These are phyloP conservation scores for Spodoptera frugiperda DNA, from an alignment of 1,140 invertebrate species.

Conservation along the genomic window DNA sequence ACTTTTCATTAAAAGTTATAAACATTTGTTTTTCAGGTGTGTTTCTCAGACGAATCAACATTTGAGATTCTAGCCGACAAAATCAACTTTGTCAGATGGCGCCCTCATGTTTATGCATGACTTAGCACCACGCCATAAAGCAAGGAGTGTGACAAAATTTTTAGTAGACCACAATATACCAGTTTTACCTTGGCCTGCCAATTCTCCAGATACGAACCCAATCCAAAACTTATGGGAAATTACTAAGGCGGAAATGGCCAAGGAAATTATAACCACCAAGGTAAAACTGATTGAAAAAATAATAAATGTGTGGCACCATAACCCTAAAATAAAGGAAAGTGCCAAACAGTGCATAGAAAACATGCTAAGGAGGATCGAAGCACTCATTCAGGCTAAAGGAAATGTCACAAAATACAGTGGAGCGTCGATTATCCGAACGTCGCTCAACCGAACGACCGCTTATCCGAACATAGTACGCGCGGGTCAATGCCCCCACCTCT, in stretches of 20 bases:
- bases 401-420: neutral
- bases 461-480: no score
- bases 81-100: slow-evolving; percentile 40
- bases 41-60: slow-evolving; percentile 32
- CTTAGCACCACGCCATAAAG: slow-evolving; percentile 22
- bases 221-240: slow-evolving; percentile 18
- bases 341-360: neutral
- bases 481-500: no score
- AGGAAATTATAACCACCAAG: slow-evolving; percentile 18
- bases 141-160: slow-evolving; percentile 5
- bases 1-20: neutral
- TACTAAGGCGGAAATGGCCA: slow-evolving; percentile 21
- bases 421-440: no score
- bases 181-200: slow-evolving; percentile 21
- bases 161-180: slow-evolving; percentile 11
- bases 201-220: slow-evolving; percentile 25
- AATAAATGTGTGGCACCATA: slow-evolving; percentile 12
- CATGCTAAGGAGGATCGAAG: neutral
- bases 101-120: slow-evolving; percentile 29
- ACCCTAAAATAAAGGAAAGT: slow-evolving; percentile 13
- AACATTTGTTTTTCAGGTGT: slow-evolving; percentile 2
- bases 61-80: slow-evolving; percentile 48
- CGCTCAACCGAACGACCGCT: no score
- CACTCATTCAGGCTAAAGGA: neutral
- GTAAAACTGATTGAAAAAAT: slow-evolving; percentile 3